phyloP scores from a whole-genome alignment of 2,888 invertebrate genomes.

The Platycheirus rosarum region DNA sequence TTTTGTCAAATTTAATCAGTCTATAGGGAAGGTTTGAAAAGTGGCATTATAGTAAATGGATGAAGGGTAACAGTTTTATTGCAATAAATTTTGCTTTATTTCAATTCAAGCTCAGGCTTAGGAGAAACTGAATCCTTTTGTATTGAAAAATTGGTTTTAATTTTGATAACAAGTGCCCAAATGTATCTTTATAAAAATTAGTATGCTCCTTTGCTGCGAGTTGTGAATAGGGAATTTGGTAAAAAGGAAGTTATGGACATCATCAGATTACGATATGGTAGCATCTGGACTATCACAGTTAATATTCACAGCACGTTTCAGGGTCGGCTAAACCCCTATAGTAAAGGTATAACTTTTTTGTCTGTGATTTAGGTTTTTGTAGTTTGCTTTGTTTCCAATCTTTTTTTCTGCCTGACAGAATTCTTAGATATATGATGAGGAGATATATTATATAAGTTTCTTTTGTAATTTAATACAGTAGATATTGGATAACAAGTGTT shows the following conservation, averaged over 20 bases:
- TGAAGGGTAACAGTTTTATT: background rate
- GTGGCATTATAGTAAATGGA: background rate
- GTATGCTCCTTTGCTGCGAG: conserved; percentile 18
- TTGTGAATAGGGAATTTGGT: background rate
- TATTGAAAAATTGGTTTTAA: conserved; percentile 38
- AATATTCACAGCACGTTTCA: conserved; percentile 19
- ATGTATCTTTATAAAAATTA: too few relatives aligned
- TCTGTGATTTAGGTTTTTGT: conserved; percentile 2
- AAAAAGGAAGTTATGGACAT: background rate
- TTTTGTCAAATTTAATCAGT: background rate
- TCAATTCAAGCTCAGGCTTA: background rate
- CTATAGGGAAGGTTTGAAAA: background rate
- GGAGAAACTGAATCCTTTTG: conserved; percentile 5
- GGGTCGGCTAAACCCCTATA: conserved; percentile 11
- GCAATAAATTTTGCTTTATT: background rate
- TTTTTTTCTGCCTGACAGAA: conserved; percentile 2
- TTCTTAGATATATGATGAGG: conserved; percentile 6
- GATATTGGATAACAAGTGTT: conserved; percentile 20
- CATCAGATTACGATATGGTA: conserved; percentile 16
- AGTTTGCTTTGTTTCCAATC: too few relatives aligned
- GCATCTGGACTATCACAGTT: conserved; percentile 16
- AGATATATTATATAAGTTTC: conserved; percentile 8
- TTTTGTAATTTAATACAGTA: conserved; percentile 24
- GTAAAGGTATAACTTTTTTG: background rate
- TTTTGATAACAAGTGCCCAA: conserved; percentile 41